Evolutionary conservation across 2,113 vertebrate species (phyloP), one percentile per base, ranked within the genome.

Genomic region (Nothocercus nigrocapillus): DNA sequence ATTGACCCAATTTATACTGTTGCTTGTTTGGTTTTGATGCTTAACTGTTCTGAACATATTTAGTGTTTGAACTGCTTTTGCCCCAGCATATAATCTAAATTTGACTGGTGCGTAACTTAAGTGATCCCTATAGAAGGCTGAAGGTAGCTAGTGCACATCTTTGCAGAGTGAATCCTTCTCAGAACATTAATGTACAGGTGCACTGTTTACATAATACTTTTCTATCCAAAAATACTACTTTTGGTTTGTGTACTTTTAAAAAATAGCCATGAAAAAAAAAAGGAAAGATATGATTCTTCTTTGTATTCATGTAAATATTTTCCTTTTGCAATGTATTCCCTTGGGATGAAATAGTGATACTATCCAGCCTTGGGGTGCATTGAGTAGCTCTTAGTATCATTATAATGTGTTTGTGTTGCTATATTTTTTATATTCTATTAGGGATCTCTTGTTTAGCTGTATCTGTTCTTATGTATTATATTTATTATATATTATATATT

Each of bases 101-200:
- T 89, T 89, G 19, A 69, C 15, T 58, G 3, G 25, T 77, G 24
- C 15, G 24, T 69, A 21, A 75, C 11, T 75, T 79, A 70, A 77
- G 42, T 75, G 38, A 56, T 87, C 25, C 32, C 11, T 73, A 1
- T 3, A 30, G 59, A 44, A 63, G 51, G 30, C 22, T 62, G 42
- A 62, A n/a, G 53, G 30, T 79, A n/a, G 7, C 38, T 51, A 2
- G 1, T 0, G 0, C 36, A 10, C 2, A 4, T 73, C 56, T 64
- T 34, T 64, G 24, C 44, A 64, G 69, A 76, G 21, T 13, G 86
- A 25, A 81, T 88, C 17, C 12, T 77, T 90, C 61, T 77, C 63
- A 40, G 9, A 83, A 75, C 51, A 54, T 63, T 51, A 74, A 6
- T 36, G 10, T 64, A 18, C 64, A 54, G 18, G 8, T n/a, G 11